Evolutionary conservation across 2,888 invertebrate genomes (phyloP).

Genomic region (Lathronympha strigana): DNA sequence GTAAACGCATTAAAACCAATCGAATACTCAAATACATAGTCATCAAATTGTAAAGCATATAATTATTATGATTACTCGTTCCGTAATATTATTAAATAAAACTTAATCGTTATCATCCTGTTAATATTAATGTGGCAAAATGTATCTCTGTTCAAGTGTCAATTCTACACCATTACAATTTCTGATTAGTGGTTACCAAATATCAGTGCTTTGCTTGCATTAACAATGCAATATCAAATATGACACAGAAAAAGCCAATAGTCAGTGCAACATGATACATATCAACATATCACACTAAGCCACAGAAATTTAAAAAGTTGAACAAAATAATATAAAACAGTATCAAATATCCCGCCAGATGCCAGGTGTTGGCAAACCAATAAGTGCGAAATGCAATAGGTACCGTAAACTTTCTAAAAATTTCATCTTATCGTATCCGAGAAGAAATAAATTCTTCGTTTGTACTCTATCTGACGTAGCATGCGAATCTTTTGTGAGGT

Average conservation of each 20-base stretch:
- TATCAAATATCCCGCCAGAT: slow-evolving; percentile 20
- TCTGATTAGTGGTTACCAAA: neutral
- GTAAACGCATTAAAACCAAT: too few species aligned
- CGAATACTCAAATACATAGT: too few species aligned
- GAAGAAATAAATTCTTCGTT: slow-evolving; percentile 48
- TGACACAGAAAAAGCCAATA: neutral
- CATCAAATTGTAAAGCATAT: too few species aligned
- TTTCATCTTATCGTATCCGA: slow-evolving; percentile 40
- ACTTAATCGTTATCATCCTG: too few species aligned
- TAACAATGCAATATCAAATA: neutral
- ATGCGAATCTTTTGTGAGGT: slow-evolving; percentile 51
- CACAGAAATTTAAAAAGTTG: slow-evolving; percentile 20
- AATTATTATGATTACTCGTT: too few species aligned
- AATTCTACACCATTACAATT: neutral
- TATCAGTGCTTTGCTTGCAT: neutral
- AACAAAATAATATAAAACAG: slow-evolving; percentile 32
- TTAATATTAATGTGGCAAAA: too few species aligned
- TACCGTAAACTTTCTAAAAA: slow-evolving; percentile 45
- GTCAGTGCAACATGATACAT: neutral
- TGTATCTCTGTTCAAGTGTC: too few species aligned
- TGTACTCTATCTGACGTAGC: slow-evolving; percentile 48
- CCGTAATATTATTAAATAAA: too few species aligned
- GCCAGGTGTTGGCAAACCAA: slow-evolving; percentile 36
- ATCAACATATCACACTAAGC: neutral
- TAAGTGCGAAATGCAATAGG: slow-evolving; percentile 52